Evolutionary conservation across 2,797 vertebrate genomes (phyloP).

Genomic region (Siniperca obscura): DNA sequence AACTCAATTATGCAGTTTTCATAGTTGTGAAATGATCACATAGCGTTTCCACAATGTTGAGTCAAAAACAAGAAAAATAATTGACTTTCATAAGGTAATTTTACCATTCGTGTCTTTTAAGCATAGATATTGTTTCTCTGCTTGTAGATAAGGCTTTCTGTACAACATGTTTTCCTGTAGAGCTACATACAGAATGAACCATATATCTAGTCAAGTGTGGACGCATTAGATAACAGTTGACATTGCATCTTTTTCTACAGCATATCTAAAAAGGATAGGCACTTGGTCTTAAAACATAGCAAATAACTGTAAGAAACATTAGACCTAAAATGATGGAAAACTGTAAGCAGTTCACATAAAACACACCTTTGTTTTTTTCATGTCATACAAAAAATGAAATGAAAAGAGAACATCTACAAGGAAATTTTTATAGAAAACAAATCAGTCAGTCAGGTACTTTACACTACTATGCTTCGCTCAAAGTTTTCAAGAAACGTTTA

Average conservation of each 20-base stretch:
- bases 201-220: constrained; percentile 70
- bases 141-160: constrained; percentile 77
- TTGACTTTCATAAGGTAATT: constrained; percentile 49
- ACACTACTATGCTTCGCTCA: constrained; percentile 62
- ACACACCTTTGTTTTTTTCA: constrained; percentile 77
- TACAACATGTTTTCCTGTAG: constrained; percentile 76
- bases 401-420: constrained; percentile 84
- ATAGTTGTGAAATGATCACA: constrained; percentile 68
- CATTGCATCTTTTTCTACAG: constrained; percentile 85
- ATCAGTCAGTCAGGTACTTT: constrained; percentile 50
- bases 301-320: constrained; percentile 86
- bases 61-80: constrained; percentile 66
- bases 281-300: constrained; percentile 92
- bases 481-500: constrained; percentile 60
- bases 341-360: constrained; percentile 81
- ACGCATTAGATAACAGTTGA: constrained; percentile 83
- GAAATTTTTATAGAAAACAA: constrained; percentile 79
- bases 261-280: constrained; percentile 94
- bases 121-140: constrained; percentile 58
- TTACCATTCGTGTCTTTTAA: constrained; percentile 48
- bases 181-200: constrained; percentile 70
- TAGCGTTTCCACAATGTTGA: constrained; percentile 53
- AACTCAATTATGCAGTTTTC: constrained; percentile 67
- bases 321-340: constrained; percentile 87
- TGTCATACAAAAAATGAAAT: constrained; percentile 86